These are phyloP conservation scores for Acleris emargana DNA, from an alignment of 2,888 invertebrate species.

Conservation along the genomic window DNA sequence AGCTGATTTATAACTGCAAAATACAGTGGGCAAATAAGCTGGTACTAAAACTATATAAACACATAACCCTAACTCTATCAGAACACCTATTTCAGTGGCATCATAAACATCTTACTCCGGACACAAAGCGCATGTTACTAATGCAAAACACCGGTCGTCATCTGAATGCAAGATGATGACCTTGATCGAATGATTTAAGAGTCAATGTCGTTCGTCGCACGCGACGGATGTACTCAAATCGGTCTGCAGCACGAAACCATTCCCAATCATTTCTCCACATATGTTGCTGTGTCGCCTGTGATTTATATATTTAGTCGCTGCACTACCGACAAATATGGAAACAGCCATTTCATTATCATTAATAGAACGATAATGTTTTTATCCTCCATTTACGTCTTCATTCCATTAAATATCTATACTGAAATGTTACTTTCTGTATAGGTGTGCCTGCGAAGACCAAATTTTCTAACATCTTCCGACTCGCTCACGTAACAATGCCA, in stretches of 20 bases:
- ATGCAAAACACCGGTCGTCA: slow-evolving; percentile 2
- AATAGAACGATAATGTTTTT: background rate
- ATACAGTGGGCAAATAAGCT: no score
- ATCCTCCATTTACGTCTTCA: background rate
- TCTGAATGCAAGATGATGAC: slow-evolving; percentile 61
- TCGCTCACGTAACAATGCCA: slow-evolving; percentile 13
- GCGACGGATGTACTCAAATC: slow-evolving; percentile 43
- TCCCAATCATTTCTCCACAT: slow-evolving; percentile 22
- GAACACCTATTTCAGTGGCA: no score
- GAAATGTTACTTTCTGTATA: no score
- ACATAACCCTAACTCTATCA: no score
- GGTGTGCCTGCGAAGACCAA: background rate
- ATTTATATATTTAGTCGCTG: slow-evolving; percentile 33
- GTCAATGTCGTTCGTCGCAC: slow-evolving; percentile 60
- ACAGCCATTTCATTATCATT: slow-evolving; percentile 19
- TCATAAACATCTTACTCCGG: no score
- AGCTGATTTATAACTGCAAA: no score
- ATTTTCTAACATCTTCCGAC: slow-evolving; percentile 14
- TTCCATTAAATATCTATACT: background rate
- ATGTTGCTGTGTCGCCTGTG: slow-evolving; percentile 31
- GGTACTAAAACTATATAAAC: no score
- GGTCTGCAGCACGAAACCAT: slow-evolving; percentile 32
- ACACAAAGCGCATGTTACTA: no score
- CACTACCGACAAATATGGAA: slow-evolving; percentile 29
- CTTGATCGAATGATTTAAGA: slow-evolving; percentile 62